Evolutionary conservation across 2,113 vertebrate genomes (phyloP).

Genomic region (Ifrita kowaldi): DNA sequence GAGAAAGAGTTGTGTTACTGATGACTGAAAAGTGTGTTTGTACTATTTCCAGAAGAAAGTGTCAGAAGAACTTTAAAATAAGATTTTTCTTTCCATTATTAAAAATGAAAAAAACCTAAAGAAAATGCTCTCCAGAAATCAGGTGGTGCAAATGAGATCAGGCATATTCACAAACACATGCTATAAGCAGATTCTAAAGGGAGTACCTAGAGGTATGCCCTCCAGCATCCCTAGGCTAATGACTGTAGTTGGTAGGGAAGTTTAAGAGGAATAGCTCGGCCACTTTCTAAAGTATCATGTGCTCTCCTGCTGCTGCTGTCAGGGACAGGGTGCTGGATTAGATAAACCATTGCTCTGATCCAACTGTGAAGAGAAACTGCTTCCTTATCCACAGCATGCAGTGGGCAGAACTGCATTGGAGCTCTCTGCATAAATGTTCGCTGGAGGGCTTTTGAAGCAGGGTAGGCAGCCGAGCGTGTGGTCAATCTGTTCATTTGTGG

Average conservation of each 20-base stretch:
- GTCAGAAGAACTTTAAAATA: neutral
- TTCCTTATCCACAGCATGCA: neutral
- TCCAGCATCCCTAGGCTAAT: neutral
- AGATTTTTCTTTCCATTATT: neutral
- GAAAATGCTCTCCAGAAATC: neutral
- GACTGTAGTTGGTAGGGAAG: neutral
- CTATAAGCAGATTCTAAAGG: neutral
- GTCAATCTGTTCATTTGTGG: neutral
- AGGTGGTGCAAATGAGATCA: neutral
- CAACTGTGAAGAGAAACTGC: neutral
- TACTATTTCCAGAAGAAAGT: neutral
- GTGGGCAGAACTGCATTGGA: neutral
- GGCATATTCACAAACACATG: neutral
- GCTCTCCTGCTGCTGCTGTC: neutral
- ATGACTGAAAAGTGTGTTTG: neutral
- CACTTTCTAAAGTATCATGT: neutral
- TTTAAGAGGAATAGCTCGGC: neutral
- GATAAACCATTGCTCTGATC: neutral
- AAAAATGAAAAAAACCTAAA: neutral
- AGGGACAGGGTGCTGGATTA: neutral
- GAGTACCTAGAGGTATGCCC: neutral
- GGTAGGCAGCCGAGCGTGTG: rapidly evolving
- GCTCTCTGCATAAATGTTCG: neutral
- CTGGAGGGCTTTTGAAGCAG: neutral
- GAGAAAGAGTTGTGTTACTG: neutral